Evolutionary conservation across 2,113 vertebrate genomes (phyloP).

Genomic region (Ardeotis arabs): DNA sequence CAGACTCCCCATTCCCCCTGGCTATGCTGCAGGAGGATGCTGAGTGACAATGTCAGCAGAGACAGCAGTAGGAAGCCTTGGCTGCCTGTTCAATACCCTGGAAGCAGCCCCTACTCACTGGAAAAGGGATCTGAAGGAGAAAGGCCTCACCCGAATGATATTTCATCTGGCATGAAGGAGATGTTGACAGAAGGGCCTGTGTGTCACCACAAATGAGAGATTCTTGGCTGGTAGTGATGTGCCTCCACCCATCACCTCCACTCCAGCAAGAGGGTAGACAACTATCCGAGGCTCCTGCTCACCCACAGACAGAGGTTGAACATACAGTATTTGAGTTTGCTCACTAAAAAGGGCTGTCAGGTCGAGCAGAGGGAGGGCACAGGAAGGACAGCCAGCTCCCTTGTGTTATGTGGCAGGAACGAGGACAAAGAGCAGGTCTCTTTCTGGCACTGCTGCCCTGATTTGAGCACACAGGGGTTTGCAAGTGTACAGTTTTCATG

Average conservation of each 20-base stretch:
- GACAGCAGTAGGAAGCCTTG: background rate
- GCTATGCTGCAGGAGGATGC: background rate
- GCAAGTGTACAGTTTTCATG: background rate
- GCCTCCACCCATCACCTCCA: background rate
- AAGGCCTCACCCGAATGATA: background rate
- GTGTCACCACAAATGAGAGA: background rate
- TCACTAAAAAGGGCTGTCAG: background rate
- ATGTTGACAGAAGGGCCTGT: background rate
- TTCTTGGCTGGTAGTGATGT: background rate
- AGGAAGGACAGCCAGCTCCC: background rate
- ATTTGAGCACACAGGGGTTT: background rate
- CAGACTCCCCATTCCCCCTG: background rate
- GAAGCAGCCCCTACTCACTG: background rate
- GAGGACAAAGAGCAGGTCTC: background rate
- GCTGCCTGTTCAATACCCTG: background rate
- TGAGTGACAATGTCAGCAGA: background rate
- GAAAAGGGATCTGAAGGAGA: slow-evolving; percentile 4
- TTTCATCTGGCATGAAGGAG: background rate
- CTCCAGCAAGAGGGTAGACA: background rate
- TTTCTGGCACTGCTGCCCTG: background rate
- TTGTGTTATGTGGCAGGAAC: background rate
- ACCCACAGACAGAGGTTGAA: background rate
- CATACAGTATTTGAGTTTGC: background rate
- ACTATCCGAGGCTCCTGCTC: background rate
- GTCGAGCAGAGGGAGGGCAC: background rate